Base-by-base conservation (phyloP, 2,797 vertebrate genomes). In the Selene dorsalis region DNA sequence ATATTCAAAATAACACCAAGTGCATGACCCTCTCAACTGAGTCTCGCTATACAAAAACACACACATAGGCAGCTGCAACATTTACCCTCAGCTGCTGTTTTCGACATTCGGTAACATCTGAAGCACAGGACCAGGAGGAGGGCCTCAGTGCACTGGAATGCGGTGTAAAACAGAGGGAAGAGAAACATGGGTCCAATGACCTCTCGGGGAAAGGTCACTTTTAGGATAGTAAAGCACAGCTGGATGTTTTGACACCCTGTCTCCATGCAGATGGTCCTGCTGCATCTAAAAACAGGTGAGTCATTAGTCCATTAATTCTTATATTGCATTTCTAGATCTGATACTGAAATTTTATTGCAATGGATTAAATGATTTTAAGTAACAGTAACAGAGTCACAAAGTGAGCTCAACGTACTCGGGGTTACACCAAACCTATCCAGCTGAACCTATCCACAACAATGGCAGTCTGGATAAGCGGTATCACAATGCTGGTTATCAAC, bases 181-280 rank as follows among this genome's bases (percentile, higher is more conserved):
- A 97, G 93, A 82, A 95, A 96, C 58, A 97, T 91, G 60, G 95
- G 88, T 0, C 95, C 94, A 0, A 95, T 95, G 72, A 92, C 88
- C 77, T 96, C 84, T 18, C 82, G 92, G 63, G 88, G 1, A 4
- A 98, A 96, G 62, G 94, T 24, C 45, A 96, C 90, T 67, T 96
- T 96, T 77, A 97, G 92, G 81, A 97, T 94, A 73, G 95, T 65
- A 0, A 82, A 57, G 75, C 96, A 96, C 68, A 98, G 92, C 77
- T 97, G 95, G 58, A 93, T 39, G 4, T 98, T 98, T 89, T 97
- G 96, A 92, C 95, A 97, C 65, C 95, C 95, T 0, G 95, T 97
- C 88, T 96, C 96, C 91, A 96, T 93, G 87, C 95, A 94, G 74
- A 96, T 91, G 4, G 96, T 95, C 74, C 85, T 86, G 48, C 93